Conservation (phyloP, 1,140 invertebrate species). For the Heliconius congener region DNA sequence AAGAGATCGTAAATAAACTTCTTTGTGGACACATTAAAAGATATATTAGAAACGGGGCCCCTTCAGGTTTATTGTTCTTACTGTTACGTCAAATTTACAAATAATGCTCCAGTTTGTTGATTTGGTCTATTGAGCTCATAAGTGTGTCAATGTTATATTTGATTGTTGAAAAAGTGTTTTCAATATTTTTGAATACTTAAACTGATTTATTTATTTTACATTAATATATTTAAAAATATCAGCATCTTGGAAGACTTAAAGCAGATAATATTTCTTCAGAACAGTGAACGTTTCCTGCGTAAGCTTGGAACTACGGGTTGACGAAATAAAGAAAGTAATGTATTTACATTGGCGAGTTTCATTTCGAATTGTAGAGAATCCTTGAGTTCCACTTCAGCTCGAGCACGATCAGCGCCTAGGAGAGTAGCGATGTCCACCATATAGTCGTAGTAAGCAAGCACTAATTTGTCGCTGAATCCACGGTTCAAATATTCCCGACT, state of each 20-base stretch:
- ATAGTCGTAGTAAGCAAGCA: conserved; percentile 90
- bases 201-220: too few species aligned
- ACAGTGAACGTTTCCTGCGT: not conserved
- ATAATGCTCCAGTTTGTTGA: not conserved
- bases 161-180: too few species aligned
- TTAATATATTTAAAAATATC: too few species aligned
- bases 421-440: conserved; percentile 94
- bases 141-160: conserved; percentile 7
- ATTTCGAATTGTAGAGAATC: conserved; percentile 96
- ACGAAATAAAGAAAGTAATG: not conserved
- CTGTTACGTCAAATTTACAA: conserved; percentile 13
- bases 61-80: conserved; percentile 8
- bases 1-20: conserved; percentile 43
- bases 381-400: conserved; percentile 88
- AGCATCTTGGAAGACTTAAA: too few species aligned
- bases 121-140: conserved; percentile 1
- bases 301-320: too few species aligned
- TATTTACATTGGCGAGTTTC: conserved; percentile 91
- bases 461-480: conserved; percentile 89
- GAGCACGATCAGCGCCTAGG: conserved; percentile 88
- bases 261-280: not conserved
- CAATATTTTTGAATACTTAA: too few species aligned
- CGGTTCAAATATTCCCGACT: conserved; percentile 94
- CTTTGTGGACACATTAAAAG: conserved; percentile 44
- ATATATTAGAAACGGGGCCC: conserved; percentile 31